These are phyloP conservation scores for Pachyseris speciosa DNA, from an alignment of 64 coral and sea anemone species.

Conservation along the genomic window DNA sequence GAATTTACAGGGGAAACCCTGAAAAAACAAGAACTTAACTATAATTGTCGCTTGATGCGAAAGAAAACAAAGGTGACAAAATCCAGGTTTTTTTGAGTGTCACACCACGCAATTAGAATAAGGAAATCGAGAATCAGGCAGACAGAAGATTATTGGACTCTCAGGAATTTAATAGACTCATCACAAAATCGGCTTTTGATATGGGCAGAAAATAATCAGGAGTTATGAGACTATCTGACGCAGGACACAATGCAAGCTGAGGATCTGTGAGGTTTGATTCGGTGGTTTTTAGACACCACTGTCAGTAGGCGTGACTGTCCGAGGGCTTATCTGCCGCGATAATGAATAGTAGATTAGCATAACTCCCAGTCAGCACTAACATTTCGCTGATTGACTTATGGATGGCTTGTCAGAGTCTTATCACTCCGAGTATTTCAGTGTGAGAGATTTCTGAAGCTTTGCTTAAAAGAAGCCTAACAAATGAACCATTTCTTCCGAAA, in stretches of 20 bases:
- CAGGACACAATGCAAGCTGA: constrained; percentile 34
- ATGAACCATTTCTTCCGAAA: too few species aligned
- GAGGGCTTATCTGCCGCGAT: constrained; percentile 86
- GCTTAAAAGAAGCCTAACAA: neutral
- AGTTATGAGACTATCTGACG: constrained; percentile 66
- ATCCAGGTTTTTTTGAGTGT: constrained; percentile 23
- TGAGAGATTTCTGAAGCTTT: neutral
- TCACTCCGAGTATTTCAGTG: constrained; percentile 13
- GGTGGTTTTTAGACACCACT: constrained; percentile 56
- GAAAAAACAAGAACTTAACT: constrained; percentile 76
- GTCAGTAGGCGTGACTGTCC: constrained; percentile 82
- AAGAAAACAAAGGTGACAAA: constrained; percentile 79
- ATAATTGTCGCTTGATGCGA: constrained; percentile 42
- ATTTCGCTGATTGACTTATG: constrained; percentile 87
- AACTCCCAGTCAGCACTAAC: constrained; percentile 84
- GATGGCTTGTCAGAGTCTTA: constrained; percentile 76
- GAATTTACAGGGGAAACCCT: constrained; percentile 73
- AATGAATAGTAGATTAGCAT: constrained; percentile 95
- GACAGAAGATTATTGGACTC: constrained; percentile 30
- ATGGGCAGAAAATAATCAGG: constrained; percentile 32
- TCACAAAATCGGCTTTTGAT: constrained; percentile 45
- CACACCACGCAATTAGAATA: constrained; percentile 44
- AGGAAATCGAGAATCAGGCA: constrained; percentile 2
- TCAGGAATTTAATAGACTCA: constrained; percentile 34
- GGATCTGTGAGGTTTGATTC: constrained; percentile 65